These are phyloP conservation scores for Pardalotus punctatus DNA, from an alignment of 2,113 vertebrate genomes.

Conservation along the genomic window DNA sequence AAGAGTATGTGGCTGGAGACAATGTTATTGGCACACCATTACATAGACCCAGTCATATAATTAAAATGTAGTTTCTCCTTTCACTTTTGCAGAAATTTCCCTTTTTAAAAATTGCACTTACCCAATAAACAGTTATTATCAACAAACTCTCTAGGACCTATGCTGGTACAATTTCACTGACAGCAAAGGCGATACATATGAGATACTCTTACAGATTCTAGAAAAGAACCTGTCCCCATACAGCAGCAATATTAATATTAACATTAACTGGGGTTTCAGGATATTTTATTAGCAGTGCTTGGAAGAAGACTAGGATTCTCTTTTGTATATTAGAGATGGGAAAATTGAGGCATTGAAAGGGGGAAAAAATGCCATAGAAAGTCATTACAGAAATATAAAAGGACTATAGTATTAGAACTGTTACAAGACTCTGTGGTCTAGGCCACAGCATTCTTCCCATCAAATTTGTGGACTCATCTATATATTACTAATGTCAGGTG, in stretches of 20 bases:
- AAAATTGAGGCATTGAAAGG: neutral
- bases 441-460: neutral
- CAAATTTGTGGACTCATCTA: neutral
- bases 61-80: neutral
- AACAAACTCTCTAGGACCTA: neutral
- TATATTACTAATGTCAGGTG: neutral
- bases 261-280: neutral
- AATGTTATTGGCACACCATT: conserved; percentile 12
- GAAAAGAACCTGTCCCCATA: neutral
- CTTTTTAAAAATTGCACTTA: neutral
- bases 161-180: neutral
- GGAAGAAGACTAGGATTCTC: neutral
- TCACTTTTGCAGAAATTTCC: neutral
- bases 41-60: neutral
- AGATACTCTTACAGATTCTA: neutral
- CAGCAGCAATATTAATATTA: neutral
- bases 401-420: neutral
- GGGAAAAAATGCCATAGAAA: neutral
- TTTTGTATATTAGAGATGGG: neutral
- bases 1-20: neutral
- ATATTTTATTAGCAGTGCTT: neutral
- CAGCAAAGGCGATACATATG: neutral
- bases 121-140: neutral
- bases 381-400: neutral
- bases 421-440: neutral